A percentile compares a stretch with the other conserved stretches of the same genome.
These are phyloP conservation scores for Hyperopisus bebe DNA, from an alignment of 2,113 vertebrate species.

Conservation along the genomic window DNA sequence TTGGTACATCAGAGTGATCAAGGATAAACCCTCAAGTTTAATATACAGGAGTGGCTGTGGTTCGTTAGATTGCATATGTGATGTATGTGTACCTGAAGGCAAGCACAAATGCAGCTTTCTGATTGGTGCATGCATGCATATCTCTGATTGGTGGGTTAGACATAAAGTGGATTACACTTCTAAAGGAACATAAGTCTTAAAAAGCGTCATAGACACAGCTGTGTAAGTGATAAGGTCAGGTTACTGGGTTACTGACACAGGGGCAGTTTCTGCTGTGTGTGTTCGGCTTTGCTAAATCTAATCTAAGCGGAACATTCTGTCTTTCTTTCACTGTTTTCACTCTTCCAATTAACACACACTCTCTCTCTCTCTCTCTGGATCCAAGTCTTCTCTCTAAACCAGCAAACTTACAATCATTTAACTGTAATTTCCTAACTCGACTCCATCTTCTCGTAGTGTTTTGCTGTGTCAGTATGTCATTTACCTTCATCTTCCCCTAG, in stretches of 20 bases:
- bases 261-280: background rate
- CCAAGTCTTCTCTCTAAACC: background rate
- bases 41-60: background rate
- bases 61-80: background rate
- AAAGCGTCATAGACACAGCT: background rate
- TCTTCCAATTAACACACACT: background rate
- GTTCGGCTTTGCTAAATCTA: background rate
- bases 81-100: background rate
- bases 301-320: background rate
- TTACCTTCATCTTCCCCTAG: background rate
- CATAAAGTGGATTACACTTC: background rate
- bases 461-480: background rate
- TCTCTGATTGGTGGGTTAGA: background rate
- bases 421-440: background rate
- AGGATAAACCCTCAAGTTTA: background rate
- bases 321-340: background rate
- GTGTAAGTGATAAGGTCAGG: background rate
- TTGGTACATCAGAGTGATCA: background rate
- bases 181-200: background rate
- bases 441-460: background rate
- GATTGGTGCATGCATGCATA: background rate
- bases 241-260: background rate
- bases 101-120: background rate
- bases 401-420: background rate
- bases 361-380: too few species aligned